phyloP scores from a whole-genome alignment of 2,113 vertebrate genomes.

The Sialia sialis region DNA sequence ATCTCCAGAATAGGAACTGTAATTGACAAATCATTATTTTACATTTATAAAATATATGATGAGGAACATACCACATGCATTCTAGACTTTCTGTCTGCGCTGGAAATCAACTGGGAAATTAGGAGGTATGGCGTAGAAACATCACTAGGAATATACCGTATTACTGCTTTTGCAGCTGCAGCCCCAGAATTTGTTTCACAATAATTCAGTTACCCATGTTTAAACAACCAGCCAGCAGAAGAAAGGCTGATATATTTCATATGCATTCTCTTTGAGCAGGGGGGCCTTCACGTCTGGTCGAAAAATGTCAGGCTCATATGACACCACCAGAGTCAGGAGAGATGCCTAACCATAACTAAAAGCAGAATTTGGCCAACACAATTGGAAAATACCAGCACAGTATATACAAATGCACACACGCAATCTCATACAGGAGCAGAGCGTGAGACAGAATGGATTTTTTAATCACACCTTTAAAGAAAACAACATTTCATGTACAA shows the following conservation, averaged over 20 bases:
- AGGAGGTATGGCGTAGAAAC: conserved; percentile 35
- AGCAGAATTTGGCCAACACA: conserved; percentile 61
- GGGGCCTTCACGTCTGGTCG: conserved; percentile 51
- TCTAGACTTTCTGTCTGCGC: conserved; percentile 60
- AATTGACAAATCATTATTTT: conserved; percentile 52
- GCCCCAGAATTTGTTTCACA: conserved; percentile 59
- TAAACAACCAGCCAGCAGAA: conserved; percentile 58
- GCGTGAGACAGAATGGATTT: conserved; percentile 1
- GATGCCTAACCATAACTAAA: conserved; percentile 62
- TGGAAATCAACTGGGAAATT: conserved; percentile 59
- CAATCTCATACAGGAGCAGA: conserved; percentile 4
- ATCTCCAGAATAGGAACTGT: neutral
- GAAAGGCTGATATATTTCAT: conserved; percentile 59
- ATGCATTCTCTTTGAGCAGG: conserved; percentile 53
- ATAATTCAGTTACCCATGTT: conserved; percentile 63
- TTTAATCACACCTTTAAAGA: conserved; percentile 50
- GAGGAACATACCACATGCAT: conserved; percentile 43
- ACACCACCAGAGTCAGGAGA: conserved; percentile 56
- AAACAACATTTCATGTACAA: neutral
- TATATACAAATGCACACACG: conserved; percentile 47
- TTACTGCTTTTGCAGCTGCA: conserved; percentile 66
- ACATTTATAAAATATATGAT: conserved; percentile 18
- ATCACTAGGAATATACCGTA: conserved; percentile 16
- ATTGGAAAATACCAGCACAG: conserved; percentile 55
- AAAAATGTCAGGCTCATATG: conserved; percentile 64